These are phyloP conservation scores for Apamea anceps DNA, from an alignment of 2,888 invertebrate species.

Conservation along the genomic window DNA sequence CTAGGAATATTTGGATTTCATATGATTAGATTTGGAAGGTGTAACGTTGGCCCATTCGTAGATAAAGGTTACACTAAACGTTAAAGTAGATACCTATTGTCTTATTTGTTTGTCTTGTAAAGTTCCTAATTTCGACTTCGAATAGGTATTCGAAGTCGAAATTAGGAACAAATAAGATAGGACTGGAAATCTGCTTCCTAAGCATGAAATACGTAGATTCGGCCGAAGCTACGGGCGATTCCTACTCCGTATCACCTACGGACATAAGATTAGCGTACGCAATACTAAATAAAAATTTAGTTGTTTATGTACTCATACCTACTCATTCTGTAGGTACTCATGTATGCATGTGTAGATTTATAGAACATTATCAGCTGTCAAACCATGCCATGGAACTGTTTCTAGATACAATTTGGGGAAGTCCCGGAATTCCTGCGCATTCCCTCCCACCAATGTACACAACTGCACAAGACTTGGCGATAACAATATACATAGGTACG, in stretches of 20 bases:
- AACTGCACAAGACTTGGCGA: neutral
- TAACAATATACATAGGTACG: neutral
- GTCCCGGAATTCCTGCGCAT: slow-evolving; percentile 20
- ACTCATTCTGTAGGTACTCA: neutral
- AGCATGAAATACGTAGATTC: neutral
- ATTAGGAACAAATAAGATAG: neutral
- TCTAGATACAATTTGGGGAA: slow-evolving; percentile 27
- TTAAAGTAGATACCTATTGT: no score
- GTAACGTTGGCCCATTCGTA: neutral
- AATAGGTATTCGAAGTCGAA: neutral
- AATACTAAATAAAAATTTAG: neutral
- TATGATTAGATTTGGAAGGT: neutral
- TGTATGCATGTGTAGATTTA: neutral
- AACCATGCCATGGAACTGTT: neutral
- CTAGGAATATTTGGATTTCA: neutral
- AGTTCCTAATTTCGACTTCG: no score
- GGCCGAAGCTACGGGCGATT: neutral
- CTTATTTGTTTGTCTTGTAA: no score
- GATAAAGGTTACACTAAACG: neutral
- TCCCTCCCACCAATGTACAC: neutral
- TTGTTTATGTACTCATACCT: neutral
- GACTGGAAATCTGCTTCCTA: neutral
- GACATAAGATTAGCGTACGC: neutral
- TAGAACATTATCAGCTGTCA: neutral
- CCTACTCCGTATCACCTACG: neutral